Percentiles rank a stretch among this genome's conserved stretches.
Conservation (phyloP, 1,140 invertebrate species). For the Drosophila miranda region DNA sequence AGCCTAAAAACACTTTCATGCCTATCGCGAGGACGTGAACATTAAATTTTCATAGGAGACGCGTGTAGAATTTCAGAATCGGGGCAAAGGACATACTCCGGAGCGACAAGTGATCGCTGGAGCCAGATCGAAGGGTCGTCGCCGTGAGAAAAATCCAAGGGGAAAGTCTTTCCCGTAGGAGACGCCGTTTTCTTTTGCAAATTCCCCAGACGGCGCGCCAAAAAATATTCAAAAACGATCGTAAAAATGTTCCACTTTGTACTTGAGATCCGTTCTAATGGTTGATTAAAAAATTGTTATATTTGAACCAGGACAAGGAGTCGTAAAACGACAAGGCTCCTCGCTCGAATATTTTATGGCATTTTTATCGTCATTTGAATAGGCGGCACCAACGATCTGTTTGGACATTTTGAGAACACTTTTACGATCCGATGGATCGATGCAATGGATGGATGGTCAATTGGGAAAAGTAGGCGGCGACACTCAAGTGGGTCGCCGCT, state of each 20-base stretch:
- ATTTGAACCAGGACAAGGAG: slow-evolving; percentile 66
- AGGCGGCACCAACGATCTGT: slow-evolving; percentile 74
- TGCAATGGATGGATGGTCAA: slow-evolving; percentile 14
- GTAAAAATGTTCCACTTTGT: slow-evolving; percentile 41
- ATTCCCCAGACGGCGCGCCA: slow-evolving; percentile 66
- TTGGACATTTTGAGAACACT: slow-evolving; percentile 73
- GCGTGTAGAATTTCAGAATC: slow-evolving; percentile 69
- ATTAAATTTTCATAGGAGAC: slow-evolving; percentile 55
- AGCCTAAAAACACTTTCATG: slow-evolving; percentile 46
- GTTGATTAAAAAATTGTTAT: slow-evolving; percentile 69
- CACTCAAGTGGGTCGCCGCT: slow-evolving; percentile 54
- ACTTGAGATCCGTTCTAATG: slow-evolving; percentile 53
- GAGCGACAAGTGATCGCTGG: slow-evolving; percentile 31
- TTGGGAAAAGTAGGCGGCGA: slow-evolving; percentile 42
- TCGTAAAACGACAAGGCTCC: slow-evolving; percentile 53
- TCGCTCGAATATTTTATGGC: slow-evolving; percentile 49
- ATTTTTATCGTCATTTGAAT: slow-evolving; percentile 78
- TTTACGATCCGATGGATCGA: slow-evolving; percentile 48
- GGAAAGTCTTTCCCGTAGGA: slow-evolving; percentile 46
- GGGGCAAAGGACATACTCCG: slow-evolving; percentile 31
- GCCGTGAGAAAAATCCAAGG: slow-evolving; percentile 60
- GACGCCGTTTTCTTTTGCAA: slow-evolving; percentile 35
- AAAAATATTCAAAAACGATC: slow-evolving; percentile 35
- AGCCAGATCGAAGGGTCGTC: slow-evolving; percentile 14
- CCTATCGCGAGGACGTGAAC: slow-evolving; percentile 35